Evolutionary conservation across 2,888 invertebrate genomes (phyloP).

Genomic region (Poecilobothrus nobilitatus): DNA sequence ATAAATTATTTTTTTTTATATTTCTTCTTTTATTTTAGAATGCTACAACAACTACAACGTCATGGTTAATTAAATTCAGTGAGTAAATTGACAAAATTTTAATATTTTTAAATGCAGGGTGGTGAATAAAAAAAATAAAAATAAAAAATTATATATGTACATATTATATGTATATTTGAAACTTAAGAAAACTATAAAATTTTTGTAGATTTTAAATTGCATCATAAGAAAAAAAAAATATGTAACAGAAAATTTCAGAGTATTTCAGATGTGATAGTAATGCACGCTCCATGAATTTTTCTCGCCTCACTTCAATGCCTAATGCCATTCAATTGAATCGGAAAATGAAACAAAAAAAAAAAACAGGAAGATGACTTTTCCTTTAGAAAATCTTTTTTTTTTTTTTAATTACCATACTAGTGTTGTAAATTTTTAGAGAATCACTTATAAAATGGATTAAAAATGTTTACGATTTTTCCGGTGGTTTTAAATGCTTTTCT

Average conservation of each 20-base stretch:
- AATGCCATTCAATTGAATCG: background rate
- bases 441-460: background rate
- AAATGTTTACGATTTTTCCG: background rate
- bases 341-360: background rate
- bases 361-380: background rate
- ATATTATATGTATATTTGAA: too few species aligned
- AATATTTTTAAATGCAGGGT: background rate
- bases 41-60: too few species aligned
- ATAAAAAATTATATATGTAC: too few species aligned
- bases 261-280: background rate
- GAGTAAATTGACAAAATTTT: background rate
- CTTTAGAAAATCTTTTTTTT: background rate
- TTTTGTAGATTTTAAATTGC: too few species aligned
- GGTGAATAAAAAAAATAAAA: too few species aligned
- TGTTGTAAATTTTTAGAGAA: background rate
- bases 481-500: background rate
- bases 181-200: too few species aligned
- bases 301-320: conserved; percentile 6
- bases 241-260: too few species aligned
- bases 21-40: too few species aligned
- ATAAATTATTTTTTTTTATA: too few species aligned
- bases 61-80: background rate
- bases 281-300: background rate
- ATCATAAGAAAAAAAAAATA: too few species aligned
- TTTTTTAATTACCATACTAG: background rate